Percentiles rank a stretch among this genome's conserved stretches.
Evolutionary conservation across 2,797 vertebrate genomes (phyloP).

Genomic region (Labroides dimidiatus): DNA sequence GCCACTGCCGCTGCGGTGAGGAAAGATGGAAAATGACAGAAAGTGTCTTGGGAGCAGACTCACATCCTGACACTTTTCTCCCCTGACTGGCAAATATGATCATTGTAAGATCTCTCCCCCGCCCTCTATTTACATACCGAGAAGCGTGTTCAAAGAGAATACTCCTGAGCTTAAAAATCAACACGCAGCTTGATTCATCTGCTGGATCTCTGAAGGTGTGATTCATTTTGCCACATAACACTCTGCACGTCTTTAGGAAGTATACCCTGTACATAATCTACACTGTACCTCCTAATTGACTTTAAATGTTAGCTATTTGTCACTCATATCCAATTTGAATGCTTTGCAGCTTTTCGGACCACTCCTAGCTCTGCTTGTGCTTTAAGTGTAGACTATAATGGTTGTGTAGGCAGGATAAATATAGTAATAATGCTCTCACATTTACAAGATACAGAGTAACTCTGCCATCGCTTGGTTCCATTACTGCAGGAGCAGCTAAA

Average conservation of each 20-base stretch:
- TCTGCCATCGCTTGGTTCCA: conserved; percentile 34
- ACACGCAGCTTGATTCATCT: conserved; percentile 36
- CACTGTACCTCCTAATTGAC: conserved; percentile 32
- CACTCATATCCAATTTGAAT: conserved; percentile 5
- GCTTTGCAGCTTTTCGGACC: conserved; percentile 14
- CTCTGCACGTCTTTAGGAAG: conserved; percentile 39
- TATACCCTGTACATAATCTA: conserved; percentile 15
- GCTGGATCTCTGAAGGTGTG: conserved; percentile 40
- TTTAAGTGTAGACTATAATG: conserved; percentile 5
- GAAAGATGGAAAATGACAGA: conserved; percentile 65
- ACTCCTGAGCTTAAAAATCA: conserved; percentile 55
- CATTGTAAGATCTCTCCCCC: conserved; percentile 59
- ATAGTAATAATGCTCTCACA: conserved; percentile 18
- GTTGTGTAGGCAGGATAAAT: conserved; percentile 32
- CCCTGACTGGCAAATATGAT: conserved; percentile 71
- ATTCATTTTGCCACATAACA: conserved; percentile 56
- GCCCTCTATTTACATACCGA: conserved; percentile 59
- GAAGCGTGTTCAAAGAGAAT: conserved; percentile 61
- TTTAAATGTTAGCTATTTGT: conserved; percentile 27
- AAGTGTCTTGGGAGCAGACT: conserved; percentile 57
- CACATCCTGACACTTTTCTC: conserved; percentile 63
- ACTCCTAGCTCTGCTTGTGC: background rate
- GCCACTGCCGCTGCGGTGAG: conserved; percentile 46
- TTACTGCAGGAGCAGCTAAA: conserved; percentile 16
- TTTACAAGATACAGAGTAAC: conserved; percentile 28